Evolutionary conservation across 2,888 invertebrate genomes (phyloP), one percentile per base, ranked within the genome.

Genomic region (Norana najaformis): DNA sequence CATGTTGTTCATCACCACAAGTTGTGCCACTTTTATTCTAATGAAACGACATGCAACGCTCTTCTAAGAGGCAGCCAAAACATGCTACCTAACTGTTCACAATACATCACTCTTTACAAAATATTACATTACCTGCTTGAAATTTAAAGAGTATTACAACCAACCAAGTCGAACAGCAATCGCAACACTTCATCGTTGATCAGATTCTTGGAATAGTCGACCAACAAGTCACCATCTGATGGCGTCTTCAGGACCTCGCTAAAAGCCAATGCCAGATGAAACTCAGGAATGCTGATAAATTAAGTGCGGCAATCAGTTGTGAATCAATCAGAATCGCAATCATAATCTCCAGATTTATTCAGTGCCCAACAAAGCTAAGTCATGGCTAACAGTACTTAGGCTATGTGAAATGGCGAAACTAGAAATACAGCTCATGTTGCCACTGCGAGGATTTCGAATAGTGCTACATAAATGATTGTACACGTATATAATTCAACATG

Each of bases 161-260:
- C 96, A 90, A 98, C 98, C 96, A 99, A 95, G 92, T 97, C 96
- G 92, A 99, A 95, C 1, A 99, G 96, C 35, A 97, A 95, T 20
- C 96, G 94, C 94, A 98, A 96, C 14, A 96, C 96, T 91, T 97
- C 96, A 36, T 96, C 96, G 93, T 97, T 97, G 91, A 99, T 96
- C 88, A 98, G 96, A 95, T 99, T 99, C 95, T 99, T 99, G 30
- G 99, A 99, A 95, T 97, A 99, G 95, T 99, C 99, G 93, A 99
- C 94, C 83, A 99, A 96, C 93, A 99, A 97, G 39, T 97, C 97
- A 16, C 99, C 99, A 96, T 98, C 98, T 36, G 85, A 85, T 69
- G 88, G 88, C 36, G 91, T 91, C 36, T 91, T 91, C 88, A 92
- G 83, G 16, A 83, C 83, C 37, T 90, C 89, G 53, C 92, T 92